Percentiles rank a stretch among this genome's conserved stretches.
Evolutionary conservation across 2,888 invertebrate species (phyloP).

Genomic region (Idaea biselata): DNA sequence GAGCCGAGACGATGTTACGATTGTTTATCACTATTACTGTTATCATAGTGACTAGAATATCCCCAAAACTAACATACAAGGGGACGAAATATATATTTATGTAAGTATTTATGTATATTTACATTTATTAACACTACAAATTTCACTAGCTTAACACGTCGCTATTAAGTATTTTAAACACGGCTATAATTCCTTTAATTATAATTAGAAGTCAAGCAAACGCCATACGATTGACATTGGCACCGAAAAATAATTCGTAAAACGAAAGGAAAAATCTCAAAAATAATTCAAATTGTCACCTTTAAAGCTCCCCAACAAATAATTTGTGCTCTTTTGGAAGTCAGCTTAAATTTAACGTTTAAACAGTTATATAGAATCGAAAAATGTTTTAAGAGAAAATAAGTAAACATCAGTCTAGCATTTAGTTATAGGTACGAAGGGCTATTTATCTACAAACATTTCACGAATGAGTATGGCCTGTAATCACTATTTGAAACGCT

Average conservation of each 20-base stretch:
- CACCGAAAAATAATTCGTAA: slow-evolving; percentile 42
- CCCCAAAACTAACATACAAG: slow-evolving; percentile 46
- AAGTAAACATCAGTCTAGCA: slow-evolving; percentile 58
- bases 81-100: slow-evolving; percentile 42
- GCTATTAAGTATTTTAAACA: slow-evolving; percentile 42
- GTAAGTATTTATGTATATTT: slow-evolving; percentile 40
- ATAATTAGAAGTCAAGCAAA: slow-evolving; percentile 37
- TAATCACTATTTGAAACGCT: slow-evolving; percentile 70
- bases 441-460: slow-evolving; percentile 53
- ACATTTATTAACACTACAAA: slow-evolving; percentile 62
- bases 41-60: slow-evolving; percentile 70
- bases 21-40: slow-evolving; percentile 41
- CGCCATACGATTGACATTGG: slow-evolving; percentile 44
- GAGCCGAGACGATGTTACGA: slow-evolving; percentile 29
- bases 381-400: slow-evolving; percentile 34
- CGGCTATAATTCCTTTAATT: slow-evolving; percentile 47
- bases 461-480: slow-evolving; percentile 72
- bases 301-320: slow-evolving; percentile 48
- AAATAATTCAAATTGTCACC: slow-evolving; percentile 52
- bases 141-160: slow-evolving; percentile 62
- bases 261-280: slow-evolving; percentile 53
- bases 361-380: slow-evolving; percentile 47
- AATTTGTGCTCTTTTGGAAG: slow-evolving; percentile 76
- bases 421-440: slow-evolving; percentile 37
- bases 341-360: slow-evolving; percentile 46